Evolutionary conservation across 2,113 vertebrate genomes (phyloP), one percentile per base, ranked within the genome.

Genomic region (Lucifuga dentata): DNA sequence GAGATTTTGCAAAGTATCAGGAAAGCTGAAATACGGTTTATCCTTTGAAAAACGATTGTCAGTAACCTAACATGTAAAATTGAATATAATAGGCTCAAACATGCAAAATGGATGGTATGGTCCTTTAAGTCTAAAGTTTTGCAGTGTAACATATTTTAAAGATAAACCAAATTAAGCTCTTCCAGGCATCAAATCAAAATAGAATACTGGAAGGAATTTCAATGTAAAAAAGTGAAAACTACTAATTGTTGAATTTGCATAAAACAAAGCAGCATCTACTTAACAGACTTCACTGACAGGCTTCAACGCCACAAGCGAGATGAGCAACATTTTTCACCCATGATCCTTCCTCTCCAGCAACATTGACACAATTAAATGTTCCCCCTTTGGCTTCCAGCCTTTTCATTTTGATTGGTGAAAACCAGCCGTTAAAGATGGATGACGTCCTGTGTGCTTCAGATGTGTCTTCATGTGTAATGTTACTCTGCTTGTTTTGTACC

Each of bases 401-500:
- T 55, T 56, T 10, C 26, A 69, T 29, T 29, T 3, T 29, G 59
- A 80, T 62, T 21, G 67, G 71, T 51, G 63, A 29, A 53, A 55
- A 2, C 12, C 13, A 52, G 65, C 69, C 46, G 20, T 16, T 43
- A 13, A 67, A 68, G 83, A 85, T 64, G 72, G 57, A 80, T 72
- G 83, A 15, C 45, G 65, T 45, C 48, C 11, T 72, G 29, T 2
- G 53, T 20, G 61, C 53, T 24, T 80, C 50, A n/a, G 68, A 45
- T 36, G 59, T 5, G 46, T 46, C 76, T 73, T 68, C 1, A 29
- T 38, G 58, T 76, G 80, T 84, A 84, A 80, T 19, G 73, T 83
- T 85, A 81, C 83, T 87, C 71, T 63, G 45, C 39, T 61, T 84
- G 80, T 83, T 87, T 69, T 76, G 76, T 81, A 62, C 66, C 62